Evolutionary conservation across 2,797 vertebrate species (phyloP).

Genomic region (Tapirus indicus): DNA sequence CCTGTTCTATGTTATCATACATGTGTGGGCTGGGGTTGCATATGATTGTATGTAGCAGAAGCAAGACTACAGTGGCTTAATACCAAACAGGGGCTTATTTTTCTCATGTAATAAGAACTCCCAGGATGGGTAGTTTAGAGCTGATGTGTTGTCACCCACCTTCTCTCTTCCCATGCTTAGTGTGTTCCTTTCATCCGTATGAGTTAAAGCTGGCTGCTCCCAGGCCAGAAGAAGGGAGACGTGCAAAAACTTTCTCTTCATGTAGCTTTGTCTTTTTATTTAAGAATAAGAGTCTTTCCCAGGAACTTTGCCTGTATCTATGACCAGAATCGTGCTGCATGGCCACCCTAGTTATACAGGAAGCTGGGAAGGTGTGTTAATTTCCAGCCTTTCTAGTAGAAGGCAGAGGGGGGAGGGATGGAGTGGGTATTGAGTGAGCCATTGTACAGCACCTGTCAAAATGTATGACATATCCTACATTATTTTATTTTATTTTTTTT

Average conservation of each 20-base stretch:
- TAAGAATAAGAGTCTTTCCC: not conserved
- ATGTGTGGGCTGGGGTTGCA: not conserved
- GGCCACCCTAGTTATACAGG: not conserved
- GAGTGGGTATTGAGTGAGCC: not conserved
- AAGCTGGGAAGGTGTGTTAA: not conserved
- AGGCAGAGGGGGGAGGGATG: not conserved
- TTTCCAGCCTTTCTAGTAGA: not conserved
- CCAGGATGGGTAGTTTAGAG: not conserved
- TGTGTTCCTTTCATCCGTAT: not conserved
- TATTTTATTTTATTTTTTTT: no score
- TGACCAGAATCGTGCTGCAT: not conserved
- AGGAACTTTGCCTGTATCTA: not conserved
- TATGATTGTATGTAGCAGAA: not conserved
- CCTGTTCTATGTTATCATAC: not conserved
- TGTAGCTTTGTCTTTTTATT: not conserved
- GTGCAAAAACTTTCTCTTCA: not conserved
- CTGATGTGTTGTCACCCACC: rapidly evolving
- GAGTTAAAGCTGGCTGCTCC: not conserved
- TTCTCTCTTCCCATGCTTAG: not conserved
- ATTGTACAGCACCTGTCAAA: not conserved
- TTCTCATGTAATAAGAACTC: not conserved
- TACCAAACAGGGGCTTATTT: not conserved
- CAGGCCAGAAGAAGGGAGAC: not conserved
- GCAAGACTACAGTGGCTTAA: not conserved
- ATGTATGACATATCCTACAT: not conserved